These are phyloP conservation scores for Drosophila lini DNA, from an alignment of 1,140 invertebrate genomes.

Conservation along the genomic window DNA sequence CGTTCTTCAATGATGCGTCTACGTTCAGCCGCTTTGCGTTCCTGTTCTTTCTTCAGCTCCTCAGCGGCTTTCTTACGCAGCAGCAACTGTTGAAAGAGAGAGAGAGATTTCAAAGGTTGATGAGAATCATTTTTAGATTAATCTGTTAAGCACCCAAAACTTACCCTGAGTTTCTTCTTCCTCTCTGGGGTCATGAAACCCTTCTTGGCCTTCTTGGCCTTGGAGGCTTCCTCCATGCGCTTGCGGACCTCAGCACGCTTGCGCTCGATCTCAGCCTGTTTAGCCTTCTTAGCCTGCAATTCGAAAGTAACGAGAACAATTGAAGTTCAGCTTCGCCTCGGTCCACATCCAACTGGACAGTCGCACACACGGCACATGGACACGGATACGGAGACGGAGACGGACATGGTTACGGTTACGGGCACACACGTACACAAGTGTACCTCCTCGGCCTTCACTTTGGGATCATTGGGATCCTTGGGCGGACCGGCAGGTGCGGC, in stretches of 20 bases:
- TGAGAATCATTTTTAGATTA: too few species aligned
- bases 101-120: too few species aligned
- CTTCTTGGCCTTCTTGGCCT: slow-evolving; percentile 98
- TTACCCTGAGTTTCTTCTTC: slow-evolving; percentile 98
- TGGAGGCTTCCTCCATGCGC: slow-evolving; percentile 97
- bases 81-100: slow-evolving; percentile 88
- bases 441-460: slow-evolving; percentile 83
- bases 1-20: slow-evolving; percentile 98
- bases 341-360: slow-evolving; percentile 4
- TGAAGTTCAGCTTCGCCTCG: slow-evolving; percentile 4
- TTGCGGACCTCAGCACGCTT: slow-evolving; percentile 97
- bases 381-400: slow-evolving; percentile 2
- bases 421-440: slow-evolving; percentile 78
- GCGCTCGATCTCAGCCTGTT: slow-evolving; percentile 96
- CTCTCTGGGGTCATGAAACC: slow-evolving; percentile 99
- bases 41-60: slow-evolving; percentile 99
- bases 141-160: slow-evolving; percentile 72
- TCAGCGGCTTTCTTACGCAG: slow-evolving; percentile 99
- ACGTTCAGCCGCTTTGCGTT: slow-evolving; percentile 98
- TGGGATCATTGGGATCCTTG: slow-evolving; percentile 79
- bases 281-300: slow-evolving; percentile 94
- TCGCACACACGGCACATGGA: slow-evolving; percentile 13
- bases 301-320: slow-evolving; percentile 11
- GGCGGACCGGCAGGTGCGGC: slow-evolving; percentile 74
- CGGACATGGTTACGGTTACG: slow-evolving; percentile 35